A percentile compares a stretch with the other conserved stretches of the same genome.
Evolutionary conservation across 2,113 vertebrate genomes (phyloP).

Genomic region (Seriola aureovittata): DNA sequence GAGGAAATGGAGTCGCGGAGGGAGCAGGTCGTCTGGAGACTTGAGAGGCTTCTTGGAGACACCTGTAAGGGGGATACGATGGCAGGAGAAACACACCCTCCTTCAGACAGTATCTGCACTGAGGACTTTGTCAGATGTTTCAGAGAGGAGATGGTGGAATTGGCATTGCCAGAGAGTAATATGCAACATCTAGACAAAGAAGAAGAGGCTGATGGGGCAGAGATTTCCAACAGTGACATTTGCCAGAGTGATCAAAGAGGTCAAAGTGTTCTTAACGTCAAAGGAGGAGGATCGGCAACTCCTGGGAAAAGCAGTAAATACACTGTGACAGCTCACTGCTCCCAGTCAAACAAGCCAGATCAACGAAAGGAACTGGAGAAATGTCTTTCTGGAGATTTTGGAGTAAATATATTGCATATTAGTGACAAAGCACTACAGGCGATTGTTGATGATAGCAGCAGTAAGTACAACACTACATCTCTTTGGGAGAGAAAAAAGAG

Average conservation of each 20-base stretch:
- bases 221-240: constrained; percentile 21
- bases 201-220: constrained; percentile 3
- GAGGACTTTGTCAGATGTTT: constrained; percentile 86
- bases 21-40: constrained; percentile 80
- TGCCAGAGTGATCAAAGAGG: constrained; percentile 5
- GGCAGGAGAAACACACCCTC: constrained; percentile 42
- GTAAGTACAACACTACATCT: constrained; percentile 35
- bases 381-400: constrained; percentile 11
- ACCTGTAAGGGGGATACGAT: constrained; percentile 23
- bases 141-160: constrained; percentile 78
- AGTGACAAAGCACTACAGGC: constrained; percentile 14
- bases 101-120: constrained; percentile 84
- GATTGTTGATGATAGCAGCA: constrained; percentile 6
- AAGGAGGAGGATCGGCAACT: not conserved
- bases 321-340: not conserved
- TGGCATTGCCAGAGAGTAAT: constrained; percentile 29
- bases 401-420: constrained; percentile 9
- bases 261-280: not conserved
- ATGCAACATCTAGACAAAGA: constrained; percentile 11
- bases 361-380: constrained; percentile 13
- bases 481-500: not conserved
- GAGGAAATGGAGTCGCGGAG: constrained; percentile 60
- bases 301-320: not conserved
- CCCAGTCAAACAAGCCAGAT: not conserved
- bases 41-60: constrained; percentile 73